Evolutionary conservation across 1,140 invertebrate species (phyloP).

Genomic region (Scaptomyza montana): DNA sequence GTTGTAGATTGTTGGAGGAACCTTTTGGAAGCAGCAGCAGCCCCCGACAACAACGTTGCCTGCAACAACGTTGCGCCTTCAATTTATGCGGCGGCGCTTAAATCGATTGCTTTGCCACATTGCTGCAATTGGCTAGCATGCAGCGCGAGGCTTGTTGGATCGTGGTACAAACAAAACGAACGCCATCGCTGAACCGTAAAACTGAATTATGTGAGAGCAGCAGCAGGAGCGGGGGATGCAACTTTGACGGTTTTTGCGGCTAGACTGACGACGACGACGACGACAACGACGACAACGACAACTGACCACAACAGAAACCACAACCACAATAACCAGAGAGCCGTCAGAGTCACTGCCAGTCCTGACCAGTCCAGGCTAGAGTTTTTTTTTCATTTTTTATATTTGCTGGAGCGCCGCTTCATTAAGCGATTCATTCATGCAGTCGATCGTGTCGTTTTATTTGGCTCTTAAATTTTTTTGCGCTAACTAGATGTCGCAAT

Average conservation of each 20-base stretch:
- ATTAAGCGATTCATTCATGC: conserved; percentile 72
- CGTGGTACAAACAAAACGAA: neutral
- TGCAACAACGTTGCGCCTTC: conserved; percentile 40
- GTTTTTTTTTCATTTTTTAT: neutral
- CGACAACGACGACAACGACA: too few species aligned
- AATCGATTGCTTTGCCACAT: conserved; percentile 81
- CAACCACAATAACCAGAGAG: conserved; percentile 13
- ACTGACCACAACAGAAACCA: conserved; percentile 60
- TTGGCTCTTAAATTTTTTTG: conserved; percentile 72
- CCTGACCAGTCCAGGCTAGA: conserved; percentile 27
- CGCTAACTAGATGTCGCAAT: conserved; percentile 80
- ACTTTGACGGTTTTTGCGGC: conserved; percentile 58
- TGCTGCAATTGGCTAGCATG: conserved; percentile 66
- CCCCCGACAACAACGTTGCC: conserved; percentile 8
- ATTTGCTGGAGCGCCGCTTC: conserved; percentile 48
- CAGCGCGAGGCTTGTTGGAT: conserved; percentile 20
- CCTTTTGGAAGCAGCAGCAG: conserved; percentile 47
- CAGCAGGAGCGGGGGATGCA: conserved; percentile 20
- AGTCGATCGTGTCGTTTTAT: conserved; percentile 77
- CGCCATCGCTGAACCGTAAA: conserved; percentile 71
- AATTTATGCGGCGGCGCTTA: conserved; percentile 79
- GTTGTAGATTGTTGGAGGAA: conserved; percentile 72
- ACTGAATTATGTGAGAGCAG: conserved; percentile 68
- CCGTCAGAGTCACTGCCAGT: neutral
- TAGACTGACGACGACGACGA: conserved; percentile 47